Evolutionary conservation across 2,888 invertebrate species (phyloP).

Genomic region (Erebia aethiops): DNA sequence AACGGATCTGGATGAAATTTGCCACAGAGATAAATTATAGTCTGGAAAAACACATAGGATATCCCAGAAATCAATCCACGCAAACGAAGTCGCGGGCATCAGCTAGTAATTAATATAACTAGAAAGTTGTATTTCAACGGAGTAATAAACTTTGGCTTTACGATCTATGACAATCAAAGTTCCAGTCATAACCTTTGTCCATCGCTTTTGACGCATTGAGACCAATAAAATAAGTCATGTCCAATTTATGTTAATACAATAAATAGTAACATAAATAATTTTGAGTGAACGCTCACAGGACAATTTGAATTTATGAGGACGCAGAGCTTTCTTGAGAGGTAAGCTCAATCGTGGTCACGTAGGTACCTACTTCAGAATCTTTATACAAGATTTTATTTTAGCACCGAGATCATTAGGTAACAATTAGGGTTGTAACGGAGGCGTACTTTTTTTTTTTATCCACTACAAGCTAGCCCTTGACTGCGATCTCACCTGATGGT

Average conservation of each 20-base stretch:
- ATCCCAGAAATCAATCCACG: too few species aligned
- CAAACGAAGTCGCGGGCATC: too few species aligned
- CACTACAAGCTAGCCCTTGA: too few species aligned
- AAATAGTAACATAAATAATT: constrained; percentile 81
- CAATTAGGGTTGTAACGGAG: too few species aligned
- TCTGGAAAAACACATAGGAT: too few species aligned
- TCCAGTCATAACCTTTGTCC: constrained; percentile 78
- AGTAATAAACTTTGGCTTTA: constrained; percentile 67
- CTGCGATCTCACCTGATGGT: too few species aligned
- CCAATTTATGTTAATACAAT: constrained; percentile 83
- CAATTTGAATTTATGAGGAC: constrained; percentile 78
- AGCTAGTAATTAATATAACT: too few species aligned
- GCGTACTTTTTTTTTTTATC: too few species aligned
- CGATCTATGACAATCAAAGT: constrained; percentile 79
- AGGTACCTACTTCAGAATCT: background rate
- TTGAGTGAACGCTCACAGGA: constrained; percentile 66
- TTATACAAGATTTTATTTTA: background rate
- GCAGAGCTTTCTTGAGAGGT: constrained; percentile 52
- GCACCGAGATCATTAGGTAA: too few species aligned
- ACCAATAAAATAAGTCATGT: constrained; percentile 81
- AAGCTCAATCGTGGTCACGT: background rate
- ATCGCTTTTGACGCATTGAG: constrained; percentile 70
- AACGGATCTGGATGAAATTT: too few species aligned
- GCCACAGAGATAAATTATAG: too few species aligned
- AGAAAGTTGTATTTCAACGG: constrained; percentile 37